Evolutionary conservation across 2,888 invertebrate species (phyloP).

Genomic region (Linnaemya vulpina): DNA sequence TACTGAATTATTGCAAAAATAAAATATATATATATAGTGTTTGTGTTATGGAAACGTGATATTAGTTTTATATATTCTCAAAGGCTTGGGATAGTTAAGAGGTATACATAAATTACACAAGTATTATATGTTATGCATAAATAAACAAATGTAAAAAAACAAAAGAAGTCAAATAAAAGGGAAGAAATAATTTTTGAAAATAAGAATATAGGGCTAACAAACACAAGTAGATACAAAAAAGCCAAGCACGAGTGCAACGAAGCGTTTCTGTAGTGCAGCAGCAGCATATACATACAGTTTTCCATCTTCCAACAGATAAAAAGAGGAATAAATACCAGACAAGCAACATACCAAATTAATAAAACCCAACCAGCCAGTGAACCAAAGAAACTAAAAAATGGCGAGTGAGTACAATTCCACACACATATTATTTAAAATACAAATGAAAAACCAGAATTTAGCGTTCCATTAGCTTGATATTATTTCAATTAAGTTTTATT

Average conservation of each 20-base stretch:
- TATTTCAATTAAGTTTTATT: slow-evolving; percentile 9
- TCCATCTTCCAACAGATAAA: slow-evolving; percentile 38
- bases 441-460: background rate
- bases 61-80: background rate
- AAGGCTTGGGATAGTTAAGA: background rate
- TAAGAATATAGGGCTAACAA: slow-evolving; percentile 27
- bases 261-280: slow-evolving; percentile 62
- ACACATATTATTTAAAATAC: slow-evolving; percentile 5
- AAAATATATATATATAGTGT: background rate
- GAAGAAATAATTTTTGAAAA: slow-evolving; percentile 23
- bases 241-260: slow-evolving; percentile 62
- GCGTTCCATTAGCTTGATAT: background rate
- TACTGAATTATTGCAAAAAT: background rate
- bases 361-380: slow-evolving; percentile 65
- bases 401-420: slow-evolving; percentile 78
- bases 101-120: background rate
- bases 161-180: background rate
- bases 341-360: slow-evolving; percentile 52
- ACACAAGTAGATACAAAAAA: slow-evolving; percentile 44
- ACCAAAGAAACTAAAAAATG: slow-evolving; percentile 74
- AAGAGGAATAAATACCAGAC: slow-evolving; percentile 54
- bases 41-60: background rate
- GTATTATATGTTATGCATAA: background rate
- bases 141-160: slow-evolving; percentile 20
- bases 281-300: slow-evolving; percentile 61